Evolutionary conservation across 2,797 vertebrate species (phyloP), one percentile per base, ranked within the genome.

Genomic region (Ispidina picta): DNA sequence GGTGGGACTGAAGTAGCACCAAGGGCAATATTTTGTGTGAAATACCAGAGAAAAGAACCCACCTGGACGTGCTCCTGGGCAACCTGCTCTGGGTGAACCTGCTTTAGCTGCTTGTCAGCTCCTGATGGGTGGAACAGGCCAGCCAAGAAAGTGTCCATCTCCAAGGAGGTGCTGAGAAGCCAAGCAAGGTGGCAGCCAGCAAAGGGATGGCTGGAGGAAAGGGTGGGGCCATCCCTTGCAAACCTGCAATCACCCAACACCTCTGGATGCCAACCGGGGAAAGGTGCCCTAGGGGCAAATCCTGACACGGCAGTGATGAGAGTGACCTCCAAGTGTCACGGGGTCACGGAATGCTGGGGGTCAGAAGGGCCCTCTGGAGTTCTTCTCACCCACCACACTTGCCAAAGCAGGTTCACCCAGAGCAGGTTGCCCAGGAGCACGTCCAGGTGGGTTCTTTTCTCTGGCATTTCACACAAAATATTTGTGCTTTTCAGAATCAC

Each of bases 61-160:
- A 44, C 43, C 43, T 44, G 43, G 43, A 44, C 9, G 17, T 19
- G 43, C 43, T 44, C 43, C 43, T 44, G 43, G 43, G 43, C 43
- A 44, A 44, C 44, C 44, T 44, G 19, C 44, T 44, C 44, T 44
- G 44, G 44, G 44, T 44, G 44, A 44, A 25, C 23, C 48, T 25
- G 48, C 48, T 49, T 15, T 49, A 49, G 23, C 48, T 41, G n/a
- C 46, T 41, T 18, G 0, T 7, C 39, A 4, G 52, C 35, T 74
- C 58, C 80, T 8, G 48, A 2, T 0, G 4, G 49, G 23, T 70
- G 51, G 44, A 46, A 14, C 0, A 22, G 60, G 37, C 25, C 52
- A 17, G 12, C 19, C 28, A 6, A 44, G 66, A 54, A 33, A 28
- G 18, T 16, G 23, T 8, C 13, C 10, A 18, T 8, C 37, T 56